These are phyloP conservation scores for Heliothis subflexa DNA, from an alignment of 1,140 invertebrate species.

Conservation along the genomic window DNA sequence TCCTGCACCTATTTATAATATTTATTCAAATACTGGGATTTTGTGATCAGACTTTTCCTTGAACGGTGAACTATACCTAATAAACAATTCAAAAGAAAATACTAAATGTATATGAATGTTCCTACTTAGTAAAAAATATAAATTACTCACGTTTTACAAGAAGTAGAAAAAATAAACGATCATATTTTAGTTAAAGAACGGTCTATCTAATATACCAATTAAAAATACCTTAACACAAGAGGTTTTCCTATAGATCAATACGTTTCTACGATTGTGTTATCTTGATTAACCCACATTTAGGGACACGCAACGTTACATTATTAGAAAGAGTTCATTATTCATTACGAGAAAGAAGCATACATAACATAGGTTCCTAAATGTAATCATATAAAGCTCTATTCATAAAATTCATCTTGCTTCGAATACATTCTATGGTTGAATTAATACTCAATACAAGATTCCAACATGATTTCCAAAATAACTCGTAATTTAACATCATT, in stretches of 20 bases:
- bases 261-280: not conserved
- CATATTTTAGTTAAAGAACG: too few relatives aligned
- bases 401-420: too few relatives aligned
- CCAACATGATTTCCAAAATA: not conserved
- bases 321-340: not conserved
- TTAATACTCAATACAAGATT: too few relatives aligned
- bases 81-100: too few relatives aligned
- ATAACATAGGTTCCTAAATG: not conserved
- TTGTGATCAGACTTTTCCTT: too few relatives aligned
- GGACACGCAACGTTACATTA: not conserved
- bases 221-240: not conserved
- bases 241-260: constrained; percentile 12
- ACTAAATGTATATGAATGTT: too few relatives aligned
- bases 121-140: too few relatives aligned
- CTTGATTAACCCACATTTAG: constrained; percentile 28
- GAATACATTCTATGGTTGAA: too few relatives aligned
- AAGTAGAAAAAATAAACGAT: too few relatives aligned
- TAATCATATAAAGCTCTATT: not conserved
- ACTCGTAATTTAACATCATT: not conserved
- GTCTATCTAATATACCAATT: not conserved
- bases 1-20: not conserved
- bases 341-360: not conserved
- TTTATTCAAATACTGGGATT: not conserved
- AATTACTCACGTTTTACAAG: too few relatives aligned
- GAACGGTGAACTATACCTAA: too few relatives aligned